These are phyloP conservation scores for Campaea margaritaria DNA, from an alignment of 2,888 invertebrate species.

Conservation along the genomic window DNA sequence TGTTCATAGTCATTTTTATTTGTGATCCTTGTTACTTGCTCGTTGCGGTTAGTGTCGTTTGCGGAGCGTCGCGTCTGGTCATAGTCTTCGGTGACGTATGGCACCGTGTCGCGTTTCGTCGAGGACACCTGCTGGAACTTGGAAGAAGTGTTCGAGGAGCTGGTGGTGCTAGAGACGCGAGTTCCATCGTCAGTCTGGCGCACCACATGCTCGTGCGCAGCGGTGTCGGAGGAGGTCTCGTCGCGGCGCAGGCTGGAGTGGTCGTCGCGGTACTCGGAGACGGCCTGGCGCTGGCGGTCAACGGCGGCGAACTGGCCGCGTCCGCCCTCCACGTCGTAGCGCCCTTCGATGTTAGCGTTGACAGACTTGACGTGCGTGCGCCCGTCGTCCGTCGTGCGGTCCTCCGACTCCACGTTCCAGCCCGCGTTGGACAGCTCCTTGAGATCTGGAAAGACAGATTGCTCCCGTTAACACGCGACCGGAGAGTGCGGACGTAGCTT, in stretches of 20 bases:
- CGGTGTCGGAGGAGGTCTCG: constrained; percentile 67
- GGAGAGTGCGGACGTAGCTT: constrained; percentile 8
- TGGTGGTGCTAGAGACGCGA: constrained; percentile 67
- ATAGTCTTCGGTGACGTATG: constrained; percentile 62
- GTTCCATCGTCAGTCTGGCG: constrained; percentile 74
- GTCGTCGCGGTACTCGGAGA: constrained; percentile 75
- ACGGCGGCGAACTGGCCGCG: constrained; percentile 87
- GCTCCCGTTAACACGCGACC: background rate
- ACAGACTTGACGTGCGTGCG: constrained; percentile 86
- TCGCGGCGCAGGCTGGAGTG: constrained; percentile 72
- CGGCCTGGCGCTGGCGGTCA: constrained; percentile 85
- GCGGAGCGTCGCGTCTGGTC: constrained; percentile 47
- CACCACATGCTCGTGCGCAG: constrained; percentile 71
- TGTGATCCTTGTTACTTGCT: constrained; percentile 54
- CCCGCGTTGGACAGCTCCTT: constrained; percentile 84
- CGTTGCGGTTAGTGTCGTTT: constrained; percentile 60
- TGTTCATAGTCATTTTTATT: constrained; percentile 51
- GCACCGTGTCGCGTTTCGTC: constrained; percentile 67
- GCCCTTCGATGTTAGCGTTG: constrained; percentile 87
- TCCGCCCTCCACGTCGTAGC: constrained; percentile 87
- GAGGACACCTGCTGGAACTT: constrained; percentile 70
- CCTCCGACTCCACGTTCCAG: constrained; percentile 88
- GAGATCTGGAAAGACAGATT: constrained; percentile 69
- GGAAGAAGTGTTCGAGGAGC: constrained; percentile 67
- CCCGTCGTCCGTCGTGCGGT: constrained; percentile 87